Evolutionary conservation across 2,113 vertebrate genomes (phyloP).

Genomic region (Aptenodytes forsteri): DNA sequence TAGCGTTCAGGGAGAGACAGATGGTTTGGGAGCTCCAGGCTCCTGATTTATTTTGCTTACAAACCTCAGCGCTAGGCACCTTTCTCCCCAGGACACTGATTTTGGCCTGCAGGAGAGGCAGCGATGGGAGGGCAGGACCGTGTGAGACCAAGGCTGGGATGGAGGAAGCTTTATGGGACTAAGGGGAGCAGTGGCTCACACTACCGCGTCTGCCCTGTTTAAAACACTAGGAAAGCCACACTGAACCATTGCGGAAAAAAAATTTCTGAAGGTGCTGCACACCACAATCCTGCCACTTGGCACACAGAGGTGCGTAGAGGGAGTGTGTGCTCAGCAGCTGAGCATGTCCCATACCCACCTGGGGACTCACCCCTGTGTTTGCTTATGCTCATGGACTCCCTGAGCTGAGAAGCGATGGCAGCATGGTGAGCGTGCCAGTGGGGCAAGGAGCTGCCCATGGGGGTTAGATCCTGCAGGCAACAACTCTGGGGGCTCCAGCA

Average conservation of each 20-base stretch:
- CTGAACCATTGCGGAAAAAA: background rate
- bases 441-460: background rate
- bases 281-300: background rate
- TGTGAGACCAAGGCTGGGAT: background rate
- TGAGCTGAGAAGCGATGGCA: background rate
- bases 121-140: background rate
- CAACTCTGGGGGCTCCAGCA: background rate
- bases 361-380: background rate
- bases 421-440: fast-evolving
- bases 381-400: background rate
- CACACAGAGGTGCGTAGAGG: background rate
- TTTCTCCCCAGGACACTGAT: background rate
- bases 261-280: background rate
- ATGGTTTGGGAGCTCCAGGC: background rate
- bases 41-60: background rate
- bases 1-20: background rate
- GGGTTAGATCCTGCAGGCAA: background rate
- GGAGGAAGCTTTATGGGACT: background rate
- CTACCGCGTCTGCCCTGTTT: background rate
- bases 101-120: background rate
- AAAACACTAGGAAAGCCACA: background rate
- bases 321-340: background rate
- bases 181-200: background rate
- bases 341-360: background rate
- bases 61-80: background rate